phyloP scores from a whole-genome alignment of 2,888 invertebrate species.

The Electrophaes corylata region DNA sequence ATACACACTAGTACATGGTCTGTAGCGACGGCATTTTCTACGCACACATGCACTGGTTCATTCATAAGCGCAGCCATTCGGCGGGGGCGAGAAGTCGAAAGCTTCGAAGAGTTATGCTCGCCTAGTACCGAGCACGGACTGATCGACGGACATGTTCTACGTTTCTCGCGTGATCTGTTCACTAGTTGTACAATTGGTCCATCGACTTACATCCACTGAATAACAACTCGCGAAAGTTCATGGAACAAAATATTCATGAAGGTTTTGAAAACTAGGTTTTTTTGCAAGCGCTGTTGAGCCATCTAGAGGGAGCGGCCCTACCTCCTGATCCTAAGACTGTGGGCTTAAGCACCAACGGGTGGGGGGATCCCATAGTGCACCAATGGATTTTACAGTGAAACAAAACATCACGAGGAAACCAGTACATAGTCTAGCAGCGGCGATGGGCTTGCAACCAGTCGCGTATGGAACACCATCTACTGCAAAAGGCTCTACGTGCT shows the following conservation, averaged over 20 bases:
- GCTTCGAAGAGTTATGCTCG: slow-evolving; percentile 56
- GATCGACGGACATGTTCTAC: slow-evolving; percentile 76
- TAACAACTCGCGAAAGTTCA: background rate
- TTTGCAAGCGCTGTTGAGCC: too few species aligned
- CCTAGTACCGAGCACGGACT: slow-evolving; percentile 71
- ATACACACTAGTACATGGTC: slow-evolving; percentile 50
- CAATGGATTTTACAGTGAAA: too few species aligned
- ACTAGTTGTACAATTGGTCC: slow-evolving; percentile 32
- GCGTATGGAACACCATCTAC: too few species aligned
- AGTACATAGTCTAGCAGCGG: too few species aligned
- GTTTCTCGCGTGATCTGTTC: slow-evolving; percentile 49
- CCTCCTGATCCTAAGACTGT: too few species aligned
- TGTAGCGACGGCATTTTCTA: slow-evolving; percentile 40
- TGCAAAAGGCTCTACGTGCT: too few species aligned
- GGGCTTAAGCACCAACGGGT: too few species aligned
- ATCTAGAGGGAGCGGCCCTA: too few species aligned
- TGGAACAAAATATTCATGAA: background rate
- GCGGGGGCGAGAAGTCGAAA: slow-evolving; percentile 61
- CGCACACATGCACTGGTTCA: slow-evolving; percentile 67
- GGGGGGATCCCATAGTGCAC: too few species aligned
- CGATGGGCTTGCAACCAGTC: too few species aligned
- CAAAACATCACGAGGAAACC: too few species aligned
- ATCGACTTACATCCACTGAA: background rate
- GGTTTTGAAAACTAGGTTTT: background rate
- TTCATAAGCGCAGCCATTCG: slow-evolving; percentile 69